Base-by-base conservation (phyloP, 2,888 invertebrate species). In the Andrena bucephala region DNA sequence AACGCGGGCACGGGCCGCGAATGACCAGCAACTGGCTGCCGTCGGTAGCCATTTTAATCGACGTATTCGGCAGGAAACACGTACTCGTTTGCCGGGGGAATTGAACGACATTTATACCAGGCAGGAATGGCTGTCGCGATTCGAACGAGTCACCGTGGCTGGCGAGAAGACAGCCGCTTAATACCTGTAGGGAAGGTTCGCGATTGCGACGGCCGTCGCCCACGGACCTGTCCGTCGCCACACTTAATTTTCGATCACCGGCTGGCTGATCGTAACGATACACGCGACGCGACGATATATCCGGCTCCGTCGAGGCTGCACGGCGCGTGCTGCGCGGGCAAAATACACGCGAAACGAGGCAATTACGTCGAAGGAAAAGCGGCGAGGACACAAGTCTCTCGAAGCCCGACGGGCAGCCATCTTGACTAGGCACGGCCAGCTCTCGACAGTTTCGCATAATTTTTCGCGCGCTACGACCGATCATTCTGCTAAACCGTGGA, bases 321-420 rank as follows among this genome's bases (percentile, higher is more conserved):
- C 20, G 42, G 10, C 20, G 54, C 20, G 48, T 50, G n/a, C 31
- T 16, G 42, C 54, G 27, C 42, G 20, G 33, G 1, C 36, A 27
- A 66, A 60, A 66, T 54, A 42, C 33, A 50, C 10, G 57, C 33
- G 42, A 31, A 63, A 81, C 76, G 59, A 42, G 60, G 74, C 29
- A 59, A 71, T 77, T 83, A 84, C 77, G 68, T 73, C 54, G 57
- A 72, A 66, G 57, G 65, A 68, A 60, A 83, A 57, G 81, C 65
- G 42, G 27, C 57, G 77, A 80, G 76, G 71, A 77, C 82, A 81
- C 86, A 86, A 89, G 81, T 82, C 89, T 90, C 89, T 91, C 89
- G 89, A 90, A 87, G 86, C 90, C 89, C 91, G 92, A 89, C 91
- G 92, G 92, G 93, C 91, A 92, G 93, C 93, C 93, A 93, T 93